Evolutionary conservation across 2,797 vertebrate genomes (phyloP), one percentile per base, ranked within the genome.

Genomic region (Setipinna tenuifilis): DNA sequence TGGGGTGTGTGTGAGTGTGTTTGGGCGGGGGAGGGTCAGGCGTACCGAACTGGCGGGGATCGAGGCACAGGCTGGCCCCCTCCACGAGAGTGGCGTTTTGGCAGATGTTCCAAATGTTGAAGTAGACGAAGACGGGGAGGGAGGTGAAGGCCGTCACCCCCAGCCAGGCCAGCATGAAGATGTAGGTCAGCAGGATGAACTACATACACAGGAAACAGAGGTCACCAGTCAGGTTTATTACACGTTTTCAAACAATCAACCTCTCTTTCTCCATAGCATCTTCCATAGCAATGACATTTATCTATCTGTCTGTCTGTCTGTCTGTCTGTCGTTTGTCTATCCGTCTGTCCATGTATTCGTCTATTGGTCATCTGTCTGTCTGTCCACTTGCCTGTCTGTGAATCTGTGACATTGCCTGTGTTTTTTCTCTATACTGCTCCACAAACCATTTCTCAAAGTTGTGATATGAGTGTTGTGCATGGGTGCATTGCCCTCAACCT

Each of bases 111-210:
- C 98, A 99, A 93, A 99, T 96, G 90, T 99, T 99, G 94, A 99
- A 99, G 92, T 99, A 99, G 95, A 99, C 98, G 89, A 98, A 99
- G 92, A 99, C 98, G 0, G 98, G 98, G 87, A 99, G 94, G 83
- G 98, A 97, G 86, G 98, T 99, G 90, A 99, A 99, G 11, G 97
- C 98, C 0, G 98, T 98, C 89, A 99, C 97, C 0, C 97, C 98
- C 17, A 99, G 96, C 98, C 98, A 99, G 91, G 98, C 98, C 95
- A 99, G 92, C 98, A 99, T 99, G 95, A 99, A 99, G 91, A 99
- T 95, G 93, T 99, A 99, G 14, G 98, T 99, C 97, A 99, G 95
- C 98, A 99, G 98, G 93, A 99, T 99, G 92, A 99, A 99, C 98
- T 99, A 93, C 28, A 91, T 16, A 78, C 71, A 10, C 17, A 21